Base-by-base conservation (phyloP, 2,888 invertebrate species). In the Drosophila affinis region DNA sequence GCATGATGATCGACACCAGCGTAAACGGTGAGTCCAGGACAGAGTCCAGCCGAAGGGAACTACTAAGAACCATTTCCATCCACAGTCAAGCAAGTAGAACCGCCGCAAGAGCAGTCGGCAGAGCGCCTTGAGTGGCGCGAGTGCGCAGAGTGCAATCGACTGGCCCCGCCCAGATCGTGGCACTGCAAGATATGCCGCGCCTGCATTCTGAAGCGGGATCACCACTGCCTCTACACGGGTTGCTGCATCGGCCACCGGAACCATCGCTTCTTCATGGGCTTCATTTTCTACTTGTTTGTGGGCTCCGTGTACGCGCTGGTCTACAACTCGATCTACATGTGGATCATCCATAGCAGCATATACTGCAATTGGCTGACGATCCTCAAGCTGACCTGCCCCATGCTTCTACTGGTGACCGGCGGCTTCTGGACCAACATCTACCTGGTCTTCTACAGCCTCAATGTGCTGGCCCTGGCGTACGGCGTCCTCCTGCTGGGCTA, bases 241-340 rank as follows among this genome's bases (percentile, higher is more conserved):
- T 96, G 95, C 88, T 98, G 98, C 90, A 93, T 98, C 51, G 98
- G 98, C 1, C 96, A 97, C 90, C 93, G 93, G 69, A 98, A 98
- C 92, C 95, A 96, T 78, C 94, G 98, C 88, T 98, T 96, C 91
- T 98, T 98, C 87, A 92, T 97, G 54, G 93, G 95, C 90, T 96
- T 97, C 90, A 93, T 96, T 0, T 90, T 95, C 44, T 95, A 97
- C 88, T 92, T 96, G 62, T 95, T 96, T 87, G 81, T 96, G 54
- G 95, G 95, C 2, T 95, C 96, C 76, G 52, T 94, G 0, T 96
- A 96, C 91, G 93, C 95, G 39, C 94, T 95, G 72, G 93, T 93
- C 86, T 96, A 95, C 77, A 97, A 97, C 90, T 92, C 95, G 14
- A 92, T 93, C 72, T 97, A 95, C 91, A 92, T 96, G 70, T 94